A percentile compares a stretch with the other conserved stretches of the same genome.
Conservation (phyloP, 2,113 vertebrate species). For the Taxidea taxus region DNA sequence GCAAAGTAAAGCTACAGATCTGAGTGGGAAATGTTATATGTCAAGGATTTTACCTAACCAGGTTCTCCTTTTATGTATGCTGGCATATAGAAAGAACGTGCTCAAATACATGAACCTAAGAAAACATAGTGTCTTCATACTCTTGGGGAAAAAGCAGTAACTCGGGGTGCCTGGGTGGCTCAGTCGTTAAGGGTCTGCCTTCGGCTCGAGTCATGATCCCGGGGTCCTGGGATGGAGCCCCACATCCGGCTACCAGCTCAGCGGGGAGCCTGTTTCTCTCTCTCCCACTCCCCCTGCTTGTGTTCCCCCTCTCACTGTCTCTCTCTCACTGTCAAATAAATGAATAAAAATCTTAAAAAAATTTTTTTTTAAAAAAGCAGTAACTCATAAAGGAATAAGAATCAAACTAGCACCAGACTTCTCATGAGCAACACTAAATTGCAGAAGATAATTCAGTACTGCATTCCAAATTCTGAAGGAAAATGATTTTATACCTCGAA, state of each 20-base stretch:
- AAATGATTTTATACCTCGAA: neutral
- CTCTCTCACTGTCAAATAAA: too few relatives aligned
- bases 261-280: too few relatives aligned
- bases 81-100: neutral
- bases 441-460: neutral
- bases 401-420: constrained; percentile 13
- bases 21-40: neutral
- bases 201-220: too few relatives aligned
- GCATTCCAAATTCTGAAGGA: neutral
- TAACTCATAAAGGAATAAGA: constrained; percentile 4
- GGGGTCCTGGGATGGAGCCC: too few relatives aligned
- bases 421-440: neutral
- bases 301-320: too few relatives aligned
- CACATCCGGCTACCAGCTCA: too few relatives aligned
- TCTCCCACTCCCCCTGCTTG: too few relatives aligned
- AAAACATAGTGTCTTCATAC: neutral
- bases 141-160: neutral
- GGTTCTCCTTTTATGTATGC: neutral
- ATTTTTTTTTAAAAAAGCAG: too few relatives aligned
- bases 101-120: neutral
- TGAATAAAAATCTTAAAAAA: too few relatives aligned
- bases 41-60: neutral
- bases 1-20: neutral
- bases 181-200: too few relatives aligned
- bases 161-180: too few relatives aligned